Evolutionary conservation across 2,888 invertebrate species (phyloP), one percentile per base, ranked within the genome.

Genomic region (Rutpela maculata): DNA sequence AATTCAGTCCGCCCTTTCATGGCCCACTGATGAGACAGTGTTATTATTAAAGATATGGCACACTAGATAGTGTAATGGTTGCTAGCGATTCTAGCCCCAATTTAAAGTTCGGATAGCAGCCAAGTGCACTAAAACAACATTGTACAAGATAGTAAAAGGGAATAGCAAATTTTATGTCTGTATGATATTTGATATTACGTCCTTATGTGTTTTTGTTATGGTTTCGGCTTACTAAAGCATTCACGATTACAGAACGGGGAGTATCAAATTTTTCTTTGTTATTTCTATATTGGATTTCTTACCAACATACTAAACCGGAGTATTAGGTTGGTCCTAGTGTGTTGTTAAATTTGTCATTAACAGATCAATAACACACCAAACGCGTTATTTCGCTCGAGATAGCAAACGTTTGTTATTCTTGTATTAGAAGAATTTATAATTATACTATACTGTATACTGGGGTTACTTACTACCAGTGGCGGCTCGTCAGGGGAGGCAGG

Each of bases 111-210:
- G 11, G 19, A 69, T 60, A 69, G 31, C 55, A 59, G 31, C 35
- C 43, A 19, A 26, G 1, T 59, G 57, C 69, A 69, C 59, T 69
- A 57, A 35, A 35, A 50, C 56, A 57, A 59, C 57, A 35, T 69
- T 35, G 69, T 67, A 50, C 26, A 22, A 56, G 74, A 72, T 74
- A 81, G 73, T 81, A 78, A 78, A 80, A 81, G 75, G 77, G 76
- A 79, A 80, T 76, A 76, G 77, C 78, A 62, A 80, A 75, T 71
- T 78, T 80, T 80, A 80, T 76, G 65, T 74, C 78, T 79, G 77
- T 78, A 81, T 78, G 80, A 81, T 81, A 80, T 81, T 81, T 77
- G 81, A 81, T 81, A 78, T 81, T 80, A 77, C 75, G 75, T 77
- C 75, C 78, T 78, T 80, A 78, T 80, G 81, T 78, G 76, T 78